phyloP scores from a whole-genome alignment of 2,888 invertebrate genomes.

The Drosophila emarginata region DNA sequence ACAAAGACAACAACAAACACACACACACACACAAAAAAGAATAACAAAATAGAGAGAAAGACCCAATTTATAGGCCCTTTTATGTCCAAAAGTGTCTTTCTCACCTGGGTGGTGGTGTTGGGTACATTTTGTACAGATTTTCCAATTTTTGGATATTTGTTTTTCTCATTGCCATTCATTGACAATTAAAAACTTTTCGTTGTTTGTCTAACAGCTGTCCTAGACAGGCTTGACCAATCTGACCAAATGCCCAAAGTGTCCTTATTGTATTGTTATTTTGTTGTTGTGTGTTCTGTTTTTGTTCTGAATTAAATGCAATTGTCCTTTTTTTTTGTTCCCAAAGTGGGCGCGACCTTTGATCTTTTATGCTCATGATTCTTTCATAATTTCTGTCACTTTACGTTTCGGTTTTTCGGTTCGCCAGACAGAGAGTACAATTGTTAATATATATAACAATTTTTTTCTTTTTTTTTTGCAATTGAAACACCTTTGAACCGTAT shows the following conservation, averaged over 20 bases:
- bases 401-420: slow-evolving; percentile 29
- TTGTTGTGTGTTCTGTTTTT: slow-evolving; percentile 23
- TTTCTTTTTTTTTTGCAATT: slow-evolving; percentile 51
- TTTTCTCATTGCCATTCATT: slow-evolving; percentile 54
- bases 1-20: not conserved
- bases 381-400: slow-evolving; percentile 68
- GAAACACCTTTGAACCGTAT: slow-evolving; percentile 69
- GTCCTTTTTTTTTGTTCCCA: slow-evolving; percentile 40
- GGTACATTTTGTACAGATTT: slow-evolving; percentile 31
- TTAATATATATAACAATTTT: slow-evolving; percentile 20
- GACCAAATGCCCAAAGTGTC: slow-evolving; percentile 21
- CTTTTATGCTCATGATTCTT: slow-evolving; percentile 52
- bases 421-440: slow-evolving; percentile 43
- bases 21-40: not conserved
- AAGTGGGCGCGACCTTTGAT: slow-evolving; percentile 74
- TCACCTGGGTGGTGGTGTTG: slow-evolving; percentile 65
- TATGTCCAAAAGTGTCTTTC: slow-evolving; percentile 26
- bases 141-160: slow-evolving; percentile 44
- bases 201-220: slow-evolving; percentile 53
- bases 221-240: not conserved
- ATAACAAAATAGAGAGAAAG: not conserved
- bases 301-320: slow-evolving; percentile 62
- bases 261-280: slow-evolving; percentile 29
- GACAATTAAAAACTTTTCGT: slow-evolving; percentile 71
- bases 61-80: slow-evolving; percentile 6